Evolutionary conservation across 2,113 vertebrate species (phyloP).

Genomic region (Shinisaurus crocodilurus): DNA sequence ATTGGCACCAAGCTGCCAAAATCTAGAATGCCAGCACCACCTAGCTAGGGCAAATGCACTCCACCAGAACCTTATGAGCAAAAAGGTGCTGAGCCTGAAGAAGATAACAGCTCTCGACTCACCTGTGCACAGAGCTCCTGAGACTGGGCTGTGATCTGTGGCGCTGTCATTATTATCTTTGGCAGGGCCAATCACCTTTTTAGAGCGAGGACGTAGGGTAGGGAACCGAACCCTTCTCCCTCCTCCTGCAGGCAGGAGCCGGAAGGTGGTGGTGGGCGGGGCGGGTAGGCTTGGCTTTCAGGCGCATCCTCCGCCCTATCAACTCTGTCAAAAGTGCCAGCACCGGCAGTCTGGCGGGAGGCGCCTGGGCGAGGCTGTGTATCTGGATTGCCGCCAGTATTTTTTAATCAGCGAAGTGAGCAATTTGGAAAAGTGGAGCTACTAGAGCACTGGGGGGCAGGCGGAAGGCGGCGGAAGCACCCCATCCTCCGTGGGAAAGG

Average conservation of each 20-base stretch:
- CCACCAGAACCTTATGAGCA: no score
- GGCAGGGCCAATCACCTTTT: not conserved
- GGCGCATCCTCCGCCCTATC: not conserved
- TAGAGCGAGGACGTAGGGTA: not conserved
- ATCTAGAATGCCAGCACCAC: not conserved
- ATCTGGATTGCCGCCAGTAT: not conserved
- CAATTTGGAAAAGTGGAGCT: not conserved
- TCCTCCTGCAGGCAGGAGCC: not conserved
- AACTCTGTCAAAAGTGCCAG: not conserved
- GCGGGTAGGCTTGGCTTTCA: not conserved
- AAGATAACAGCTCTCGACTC: not conserved
- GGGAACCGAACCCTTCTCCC: no score
- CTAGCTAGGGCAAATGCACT: not conserved
- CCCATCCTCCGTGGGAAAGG: not conserved
- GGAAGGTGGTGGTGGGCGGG: not conserved
- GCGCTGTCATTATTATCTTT: not conserved
- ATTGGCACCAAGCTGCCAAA: no score
- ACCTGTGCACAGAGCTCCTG: not conserved
- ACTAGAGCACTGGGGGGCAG: no score
- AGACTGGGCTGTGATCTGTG: not conserved
- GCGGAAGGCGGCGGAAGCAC: no score
- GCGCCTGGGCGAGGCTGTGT: not conserved
- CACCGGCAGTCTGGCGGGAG: not conserved
- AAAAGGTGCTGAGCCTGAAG: not conserved
- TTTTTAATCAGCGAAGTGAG: not conserved